phyloP scores from a whole-genome alignment of 2,113 vertebrate species.

The Tonatia bakeri region DNA sequence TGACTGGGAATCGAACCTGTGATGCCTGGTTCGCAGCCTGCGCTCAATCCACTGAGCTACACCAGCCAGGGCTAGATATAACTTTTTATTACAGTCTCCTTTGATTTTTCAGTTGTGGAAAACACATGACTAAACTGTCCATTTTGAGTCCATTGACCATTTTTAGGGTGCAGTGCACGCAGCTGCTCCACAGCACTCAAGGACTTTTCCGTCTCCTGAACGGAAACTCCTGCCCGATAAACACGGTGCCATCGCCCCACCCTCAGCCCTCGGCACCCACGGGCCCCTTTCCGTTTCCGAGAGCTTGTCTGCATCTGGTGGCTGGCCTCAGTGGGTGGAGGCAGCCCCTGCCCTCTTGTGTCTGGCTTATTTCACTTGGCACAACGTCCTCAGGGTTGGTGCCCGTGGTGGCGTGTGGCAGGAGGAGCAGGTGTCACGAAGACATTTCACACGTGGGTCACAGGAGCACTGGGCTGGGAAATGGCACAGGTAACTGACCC shows the following conservation, averaged over 20 bases:
- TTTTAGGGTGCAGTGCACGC: not conserved
- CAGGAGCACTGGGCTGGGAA: not conserved
- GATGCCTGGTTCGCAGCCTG: no score
- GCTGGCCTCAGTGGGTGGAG: not conserved
- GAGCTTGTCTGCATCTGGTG: not conserved
- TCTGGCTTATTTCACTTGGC: not conserved
- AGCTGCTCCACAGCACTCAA: not conserved
- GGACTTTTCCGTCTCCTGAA: not conserved
- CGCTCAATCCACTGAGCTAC: no score
- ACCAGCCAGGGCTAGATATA: no score
- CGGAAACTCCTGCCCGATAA: not conserved
- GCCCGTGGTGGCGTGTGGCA: not conserved
- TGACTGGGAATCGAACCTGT: no score
- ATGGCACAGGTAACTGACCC: not conserved
- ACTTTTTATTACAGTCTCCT: not conserved
- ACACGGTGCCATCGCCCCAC: not conserved
- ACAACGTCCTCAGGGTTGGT: not conserved
- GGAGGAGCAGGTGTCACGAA: not conserved
- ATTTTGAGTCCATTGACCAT: not conserved
- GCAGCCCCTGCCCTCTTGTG: not conserved
- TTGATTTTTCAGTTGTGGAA: not conserved
- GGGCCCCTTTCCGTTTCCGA: not conserved
- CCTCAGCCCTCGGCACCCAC: not conserved
- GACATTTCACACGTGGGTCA: not conserved
- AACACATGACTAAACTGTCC: not conserved